These are phyloP conservation scores for Desoria tigrina DNA, from an alignment of 2,888 invertebrate genomes.

Conservation along the genomic window DNA sequence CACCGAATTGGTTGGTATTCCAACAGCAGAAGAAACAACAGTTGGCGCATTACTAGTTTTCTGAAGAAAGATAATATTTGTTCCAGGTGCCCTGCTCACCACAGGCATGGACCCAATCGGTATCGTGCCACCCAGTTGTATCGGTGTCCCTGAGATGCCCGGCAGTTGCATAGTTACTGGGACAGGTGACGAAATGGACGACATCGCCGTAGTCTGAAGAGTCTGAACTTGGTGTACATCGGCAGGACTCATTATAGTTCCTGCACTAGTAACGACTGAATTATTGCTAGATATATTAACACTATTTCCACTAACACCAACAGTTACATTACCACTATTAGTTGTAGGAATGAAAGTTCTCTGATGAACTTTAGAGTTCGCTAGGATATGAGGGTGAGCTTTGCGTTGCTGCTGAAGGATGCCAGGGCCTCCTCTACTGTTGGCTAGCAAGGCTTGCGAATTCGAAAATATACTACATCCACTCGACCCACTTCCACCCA, in stretches of 20 bases:
- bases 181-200: background rate
- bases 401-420: slow-evolving; percentile 48
- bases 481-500: slow-evolving; percentile 15
- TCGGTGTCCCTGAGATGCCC: background rate
- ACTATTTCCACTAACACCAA: slow-evolving; percentile 4
- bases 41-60: slow-evolving; percentile 35
- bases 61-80: slow-evolving; percentile 50
- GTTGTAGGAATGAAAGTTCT: slow-evolving; percentile 37
- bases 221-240: background rate
- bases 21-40: slow-evolving; percentile 8
- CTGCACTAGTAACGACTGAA: slow-evolving; percentile 15
- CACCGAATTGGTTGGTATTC: background rate
- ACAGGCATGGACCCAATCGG: slow-evolving; percentile 38
- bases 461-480: slow-evolving; percentile 45
- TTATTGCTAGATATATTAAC: slow-evolving; percentile 18
- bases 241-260: background rate
- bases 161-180: background rate
- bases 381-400: slow-evolving; percentile 50
- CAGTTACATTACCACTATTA: slow-evolving; percentile 12
- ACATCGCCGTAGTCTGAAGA: background rate
- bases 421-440: slow-evolving; percentile 38
- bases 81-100: slow-evolving; percentile 28
- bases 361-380: slow-evolving; percentile 23
- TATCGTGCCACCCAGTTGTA: slow-evolving; percentile 10
- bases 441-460: slow-evolving; percentile 28